These are phyloP conservation scores for Oxycera nigricornis DNA, from an alignment of 2,888 invertebrate species.

Conservation along the genomic window DNA sequence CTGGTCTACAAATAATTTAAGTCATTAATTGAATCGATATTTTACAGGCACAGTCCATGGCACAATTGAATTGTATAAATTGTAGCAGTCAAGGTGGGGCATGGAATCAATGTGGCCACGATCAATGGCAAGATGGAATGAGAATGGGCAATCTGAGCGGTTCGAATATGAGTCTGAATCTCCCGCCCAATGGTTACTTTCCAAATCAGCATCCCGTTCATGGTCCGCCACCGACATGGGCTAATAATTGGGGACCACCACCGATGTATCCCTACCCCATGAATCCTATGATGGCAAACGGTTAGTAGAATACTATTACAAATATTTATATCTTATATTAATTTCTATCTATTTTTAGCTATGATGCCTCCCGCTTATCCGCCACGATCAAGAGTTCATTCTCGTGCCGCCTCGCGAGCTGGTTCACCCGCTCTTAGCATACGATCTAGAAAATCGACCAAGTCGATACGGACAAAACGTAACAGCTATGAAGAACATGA, in stretches of 20 bases:
- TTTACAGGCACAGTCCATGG: constrained; percentile 73
- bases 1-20: too few relatives aligned
- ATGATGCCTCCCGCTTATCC: constrained; percentile 56
- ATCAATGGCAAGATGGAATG: constrained; percentile 55
- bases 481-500: constrained; percentile 63
- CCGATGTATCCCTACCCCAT: constrained; percentile 58
- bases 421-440: constrained; percentile 74
- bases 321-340: too few relatives aligned
- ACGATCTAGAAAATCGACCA: constrained; percentile 74
- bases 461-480: constrained; percentile 64
- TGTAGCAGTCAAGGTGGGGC: constrained; percentile 59
- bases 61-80: constrained; percentile 70
- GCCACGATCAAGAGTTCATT: constrained; percentile 64
- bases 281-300: constrained; percentile 62
- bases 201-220: constrained; percentile 53
- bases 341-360: constrained; percentile 40
- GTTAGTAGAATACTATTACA: constrained; percentile 49
- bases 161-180: constrained; percentile 67
- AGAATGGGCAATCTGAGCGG: constrained; percentile 57
- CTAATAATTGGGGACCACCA: constrained; percentile 50
- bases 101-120: constrained; percentile 49
- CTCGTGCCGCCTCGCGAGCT: constrained; percentile 70
- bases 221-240: constrained; percentile 57
- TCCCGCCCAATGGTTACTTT: constrained; percentile 60
- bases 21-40: too few relatives aligned